Conservation (phyloP, 2,797 vertebrate species). For the Alauda arvensis region DNA sequence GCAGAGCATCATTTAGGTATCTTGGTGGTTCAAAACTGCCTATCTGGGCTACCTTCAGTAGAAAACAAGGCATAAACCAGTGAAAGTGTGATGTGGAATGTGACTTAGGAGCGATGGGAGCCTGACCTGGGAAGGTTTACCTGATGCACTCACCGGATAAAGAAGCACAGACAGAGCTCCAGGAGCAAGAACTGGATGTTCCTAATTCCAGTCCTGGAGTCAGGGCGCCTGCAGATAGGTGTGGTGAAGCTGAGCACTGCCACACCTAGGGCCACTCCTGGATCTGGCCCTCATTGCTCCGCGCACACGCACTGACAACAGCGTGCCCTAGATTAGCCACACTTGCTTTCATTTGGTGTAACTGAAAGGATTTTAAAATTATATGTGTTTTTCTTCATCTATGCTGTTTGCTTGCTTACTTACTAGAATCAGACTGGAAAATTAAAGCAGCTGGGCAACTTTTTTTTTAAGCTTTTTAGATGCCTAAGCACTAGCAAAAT, state of each 20-base stretch:
- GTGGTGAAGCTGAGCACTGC: constrained; percentile 19
- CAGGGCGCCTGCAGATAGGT: constrained; percentile 32
- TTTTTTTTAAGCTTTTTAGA: not conserved
- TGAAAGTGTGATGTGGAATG: not conserved
- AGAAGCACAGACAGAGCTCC: not conserved
- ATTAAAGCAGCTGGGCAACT: not conserved
- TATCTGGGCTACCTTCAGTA: not conserved
- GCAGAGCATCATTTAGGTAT: not conserved
- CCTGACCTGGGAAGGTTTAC: not conserved
- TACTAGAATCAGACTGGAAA: not conserved
- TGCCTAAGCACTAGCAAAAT: not conserved
- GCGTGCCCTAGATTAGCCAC: constrained; percentile 37
- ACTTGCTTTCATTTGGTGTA: not conserved
- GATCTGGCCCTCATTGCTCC: not conserved
- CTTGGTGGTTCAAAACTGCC: not conserved
- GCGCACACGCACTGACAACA: not conserved
- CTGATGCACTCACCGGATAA: not conserved
- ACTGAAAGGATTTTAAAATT: not conserved
- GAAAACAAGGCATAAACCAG: not conserved
- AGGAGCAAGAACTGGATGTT: constrained; percentile 59
- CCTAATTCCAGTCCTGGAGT: constrained; percentile 52
- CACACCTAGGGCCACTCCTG: constrained; percentile 47
- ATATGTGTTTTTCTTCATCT: not conserved
- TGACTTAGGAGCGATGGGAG: not conserved
- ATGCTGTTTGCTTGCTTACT: not conserved